Evolutionary conservation across 2,113 vertebrate genomes (phyloP).

Genomic region (Orthonyx spaldingii): DNA sequence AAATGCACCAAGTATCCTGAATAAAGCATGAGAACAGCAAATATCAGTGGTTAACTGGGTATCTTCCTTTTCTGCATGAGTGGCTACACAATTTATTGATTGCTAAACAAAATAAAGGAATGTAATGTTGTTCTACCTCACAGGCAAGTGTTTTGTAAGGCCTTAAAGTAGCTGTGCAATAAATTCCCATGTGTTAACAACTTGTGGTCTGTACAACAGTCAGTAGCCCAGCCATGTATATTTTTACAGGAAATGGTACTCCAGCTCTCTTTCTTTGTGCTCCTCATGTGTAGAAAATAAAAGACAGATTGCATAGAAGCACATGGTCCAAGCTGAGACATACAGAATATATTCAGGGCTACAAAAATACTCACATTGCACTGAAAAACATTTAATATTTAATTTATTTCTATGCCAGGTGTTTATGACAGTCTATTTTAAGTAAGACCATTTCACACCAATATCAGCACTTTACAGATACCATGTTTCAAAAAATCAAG

Average conservation of each 20-base stretch:
- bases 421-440: neutral
- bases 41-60: neutral
- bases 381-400: neutral
- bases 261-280: neutral
- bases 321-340: neutral
- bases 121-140: neutral
- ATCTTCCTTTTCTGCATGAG: neutral
- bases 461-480: neutral
- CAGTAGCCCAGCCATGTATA: neutral
- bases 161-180: slow-evolving; percentile 21
- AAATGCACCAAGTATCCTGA: neutral
- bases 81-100: neutral
- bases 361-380: neutral
- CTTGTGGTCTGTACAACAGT: slow-evolving; percentile 23
- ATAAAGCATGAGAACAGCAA: neutral
- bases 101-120: slow-evolving; percentile 33
- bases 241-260: slow-evolving; percentile 33
- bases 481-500: neutral
- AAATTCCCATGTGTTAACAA: slow-evolving; percentile 30
- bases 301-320: neutral
- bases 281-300: slow-evolving; percentile 41
- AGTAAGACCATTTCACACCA: neutral
- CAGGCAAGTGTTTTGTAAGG: neutral
- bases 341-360: neutral
- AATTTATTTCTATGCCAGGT: neutral